Conservation (phyloP, 2,113 vertebrate genomes). For the Gambusia holbrooki region DNA sequence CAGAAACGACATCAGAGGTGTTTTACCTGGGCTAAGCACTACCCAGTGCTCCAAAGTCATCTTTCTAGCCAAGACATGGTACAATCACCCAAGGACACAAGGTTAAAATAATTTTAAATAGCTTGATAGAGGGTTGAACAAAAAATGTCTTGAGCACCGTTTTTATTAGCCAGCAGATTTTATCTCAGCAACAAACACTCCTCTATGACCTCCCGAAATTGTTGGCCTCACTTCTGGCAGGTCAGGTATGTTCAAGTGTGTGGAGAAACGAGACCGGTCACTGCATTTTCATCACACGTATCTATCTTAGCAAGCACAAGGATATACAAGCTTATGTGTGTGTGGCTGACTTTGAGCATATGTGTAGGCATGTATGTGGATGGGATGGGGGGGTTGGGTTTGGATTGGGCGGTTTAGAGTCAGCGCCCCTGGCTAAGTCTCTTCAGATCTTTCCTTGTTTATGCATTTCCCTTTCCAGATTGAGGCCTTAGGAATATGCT, state of each 20-base stretch:
- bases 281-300: slow-evolving; percentile 17
- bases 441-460: slow-evolving; percentile 76
- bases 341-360: slow-evolving; percentile 12
- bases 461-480: slow-evolving; percentile 78
- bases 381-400: slow-evolving; percentile 1
- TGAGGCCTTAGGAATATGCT: slow-evolving; percentile 86
- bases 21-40: no score
- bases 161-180: slow-evolving; percentile 47
- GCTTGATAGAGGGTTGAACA: slow-evolving; percentile 33
- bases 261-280: slow-evolving; percentile 3
- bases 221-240: slow-evolving; percentile 83
- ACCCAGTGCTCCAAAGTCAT: no score
- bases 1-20: no score
- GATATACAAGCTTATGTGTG: not conserved
- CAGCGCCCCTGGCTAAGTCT: slow-evolving; percentile 82
- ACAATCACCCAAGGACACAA: no score
- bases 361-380: slow-evolving; percentile 10
- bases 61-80: no score
- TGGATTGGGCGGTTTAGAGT: slow-evolving; percentile 19
- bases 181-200: slow-evolving; percentile 72
- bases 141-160: slow-evolving; percentile 61
- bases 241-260: slow-evolving; percentile 44
- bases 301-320: not conserved
- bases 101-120: no score
- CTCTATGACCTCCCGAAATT: slow-evolving; percentile 83